These are phyloP conservation scores for Nilaparvata lugens DNA, from an alignment of 1,140 invertebrate species.

Conservation along the genomic window DNA sequence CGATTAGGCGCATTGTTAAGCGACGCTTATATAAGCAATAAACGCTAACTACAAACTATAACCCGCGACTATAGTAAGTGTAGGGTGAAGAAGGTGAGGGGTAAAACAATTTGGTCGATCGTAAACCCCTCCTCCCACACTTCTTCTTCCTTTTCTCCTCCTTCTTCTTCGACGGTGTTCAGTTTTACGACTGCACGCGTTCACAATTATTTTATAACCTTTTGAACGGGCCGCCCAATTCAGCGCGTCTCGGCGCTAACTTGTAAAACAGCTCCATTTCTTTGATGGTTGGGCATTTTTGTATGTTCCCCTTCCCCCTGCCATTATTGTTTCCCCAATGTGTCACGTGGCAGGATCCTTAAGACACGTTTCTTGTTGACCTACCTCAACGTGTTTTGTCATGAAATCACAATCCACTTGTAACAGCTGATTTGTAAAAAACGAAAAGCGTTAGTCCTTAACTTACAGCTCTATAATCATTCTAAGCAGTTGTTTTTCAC, in stretches of 20 bases:
- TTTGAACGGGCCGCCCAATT: conserved; percentile 5
- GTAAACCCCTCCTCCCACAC: conserved; percentile 6
- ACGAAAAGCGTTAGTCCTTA: too few species aligned
- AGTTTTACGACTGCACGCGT: conserved; percentile 9
- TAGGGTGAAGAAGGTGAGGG: neutral
- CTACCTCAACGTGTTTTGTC: neutral
- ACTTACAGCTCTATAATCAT: too few species aligned
- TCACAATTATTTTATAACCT: conserved; percentile 19
- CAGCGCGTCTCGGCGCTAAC: neutral
- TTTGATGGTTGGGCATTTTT: neutral
- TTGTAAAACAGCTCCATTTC: conserved; percentile 1
- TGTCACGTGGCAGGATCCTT: neutral
- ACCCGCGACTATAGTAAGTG: neutral
- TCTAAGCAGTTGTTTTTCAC: too few species aligned
- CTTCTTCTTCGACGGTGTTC: neutral
- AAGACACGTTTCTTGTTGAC: neutral
- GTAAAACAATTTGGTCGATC: conserved; percentile 17
- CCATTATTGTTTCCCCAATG: neutral
- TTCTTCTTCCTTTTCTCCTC: neutral
- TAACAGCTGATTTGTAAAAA: too few species aligned
- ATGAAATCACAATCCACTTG: too few species aligned
- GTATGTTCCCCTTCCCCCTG: neutral
- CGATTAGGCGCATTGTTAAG: conserved; percentile 11
- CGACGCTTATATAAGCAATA: conserved; percentile 15
- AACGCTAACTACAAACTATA: conserved; percentile 20